Base-by-base conservation (phyloP, 2,888 invertebrate genomes). In the Ormyrus thymus region DNA sequence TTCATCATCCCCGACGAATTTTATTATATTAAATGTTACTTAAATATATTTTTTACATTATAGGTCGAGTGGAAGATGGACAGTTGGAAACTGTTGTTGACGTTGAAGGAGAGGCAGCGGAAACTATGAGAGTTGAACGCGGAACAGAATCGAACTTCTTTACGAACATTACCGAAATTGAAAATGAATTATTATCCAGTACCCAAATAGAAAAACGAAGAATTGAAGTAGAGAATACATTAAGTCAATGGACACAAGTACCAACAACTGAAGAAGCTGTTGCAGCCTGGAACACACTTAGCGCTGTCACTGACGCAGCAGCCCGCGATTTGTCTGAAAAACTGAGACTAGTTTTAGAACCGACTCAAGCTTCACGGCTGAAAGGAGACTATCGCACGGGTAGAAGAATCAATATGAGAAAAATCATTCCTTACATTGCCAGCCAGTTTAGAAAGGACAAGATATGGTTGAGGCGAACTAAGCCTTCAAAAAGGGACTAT, bases 391-490 rank as follows among this genome's bases (percentile, higher is more conserved):
- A 97, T 90, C 93, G 98, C 71, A 98, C 98, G 0, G 99, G 99
- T 0, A 95, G 97, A 81, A 93, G 99, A 7, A 95, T 99, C 71
- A 99, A 99, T 91, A 99, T 99, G 99, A 94, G 98, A 64, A 97
- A 96, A 88, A 96, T 99, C 74, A 98, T 99, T 87, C 97, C 99
- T 0, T 99, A 99, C 91, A 98, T 99, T 83, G 99, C 99, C 15
- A 98, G 98, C 81, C 97, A 99, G 90, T 99, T 98, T 91, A 93
- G 99, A 62, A 99, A 99, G 90, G 99, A 99, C 89, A 98, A 98
- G 90, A 99, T 99, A 86, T 99, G 99, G 99, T 89, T 99, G 86
- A 92, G 99, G 11, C 92, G 99, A 74, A 98, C 97, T 0, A 97
- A 97, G 89, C 98, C 98, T 0, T 97, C 97, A 0, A 97, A 97